These are phyloP conservation scores for Dryomyza anilis DNA, from an alignment of 2,888 invertebrate species.

Conservation along the genomic window DNA sequence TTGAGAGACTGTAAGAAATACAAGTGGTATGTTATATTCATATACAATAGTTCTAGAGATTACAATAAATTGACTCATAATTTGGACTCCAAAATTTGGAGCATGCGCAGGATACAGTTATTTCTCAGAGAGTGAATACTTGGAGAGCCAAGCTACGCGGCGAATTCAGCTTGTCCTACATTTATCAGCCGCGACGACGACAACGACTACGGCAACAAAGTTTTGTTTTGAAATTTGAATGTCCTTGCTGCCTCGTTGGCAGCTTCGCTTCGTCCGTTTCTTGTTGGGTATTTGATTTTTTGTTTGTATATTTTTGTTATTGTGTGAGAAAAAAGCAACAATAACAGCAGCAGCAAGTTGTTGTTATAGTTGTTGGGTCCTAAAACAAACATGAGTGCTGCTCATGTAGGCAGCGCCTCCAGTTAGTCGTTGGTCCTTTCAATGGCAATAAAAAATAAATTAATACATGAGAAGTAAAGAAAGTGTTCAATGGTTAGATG, in stretches of 20 bases:
- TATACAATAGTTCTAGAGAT: too few relatives aligned
- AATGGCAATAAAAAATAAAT: slow-evolving; percentile 21
- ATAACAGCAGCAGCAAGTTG: too few relatives aligned
- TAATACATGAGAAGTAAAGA: neutral
- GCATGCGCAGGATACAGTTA: too few relatives aligned
- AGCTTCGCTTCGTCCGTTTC: slow-evolving; percentile 15
- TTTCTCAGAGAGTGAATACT: too few relatives aligned
- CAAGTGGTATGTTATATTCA: too few relatives aligned
- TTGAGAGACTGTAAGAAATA: too few relatives aligned
- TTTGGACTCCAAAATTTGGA: neutral
- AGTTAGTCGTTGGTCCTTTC: slow-evolving; percentile 6
- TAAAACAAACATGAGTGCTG: slow-evolving; percentile 1
- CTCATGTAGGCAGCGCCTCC: slow-evolving; percentile 2
- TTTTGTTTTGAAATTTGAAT: slow-evolving; percentile 15
- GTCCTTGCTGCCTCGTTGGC: slow-evolving; percentile 13
- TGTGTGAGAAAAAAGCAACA: too few relatives aligned
- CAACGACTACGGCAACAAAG: slow-evolving; percentile 3
- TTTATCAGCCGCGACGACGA: slow-evolving; percentile 7
- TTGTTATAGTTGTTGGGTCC: slow-evolving; percentile 1
- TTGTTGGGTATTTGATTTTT: slow-evolving; percentile 22
- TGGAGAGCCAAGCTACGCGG: neutral
- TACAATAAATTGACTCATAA: neutral
- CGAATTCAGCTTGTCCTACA: slow-evolving; percentile 16
- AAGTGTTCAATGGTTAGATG: neutral
- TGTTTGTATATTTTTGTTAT: slow-evolving; percentile 39